Conservation (phyloP, 2,797 vertebrate genomes). For the Amazona ochrocephala region DNA sequence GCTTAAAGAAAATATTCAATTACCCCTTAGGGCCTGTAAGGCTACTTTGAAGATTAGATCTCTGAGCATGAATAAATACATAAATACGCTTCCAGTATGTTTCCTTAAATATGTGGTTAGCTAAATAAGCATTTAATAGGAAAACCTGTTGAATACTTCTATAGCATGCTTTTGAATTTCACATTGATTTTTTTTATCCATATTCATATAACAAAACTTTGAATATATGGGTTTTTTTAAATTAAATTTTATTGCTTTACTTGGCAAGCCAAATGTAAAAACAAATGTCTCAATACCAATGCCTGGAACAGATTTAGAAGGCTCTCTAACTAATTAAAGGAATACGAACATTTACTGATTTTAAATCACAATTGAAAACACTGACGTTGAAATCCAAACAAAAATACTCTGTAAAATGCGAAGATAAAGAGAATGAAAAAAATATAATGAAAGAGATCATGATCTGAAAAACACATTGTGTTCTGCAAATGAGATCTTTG, state of each 20-base stretch:
- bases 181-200: background rate
- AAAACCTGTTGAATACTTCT: background rate
- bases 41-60: slow-evolving; percentile 54
- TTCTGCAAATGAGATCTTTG: background rate
- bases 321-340: slow-evolving; percentile 31
- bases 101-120: background rate
- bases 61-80: slow-evolving; percentile 17
- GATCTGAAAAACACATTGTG: background rate
- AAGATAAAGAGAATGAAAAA: background rate
- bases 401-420: background rate
- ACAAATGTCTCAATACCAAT: slow-evolving; percentile 7
- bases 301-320: slow-evolving; percentile 37
- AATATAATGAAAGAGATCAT: background rate
- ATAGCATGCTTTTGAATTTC: background rate
- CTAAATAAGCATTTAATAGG: background rate
- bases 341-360: slow-evolving; percentile 16
- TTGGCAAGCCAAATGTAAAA: slow-evolving; percentile 29
- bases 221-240: background rate
- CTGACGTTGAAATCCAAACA: slow-evolving; percentile 3
- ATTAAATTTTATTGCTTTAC: slow-evolving; percentile 27
- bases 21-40: background rate
- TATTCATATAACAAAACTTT: background rate
- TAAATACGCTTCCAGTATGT: background rate
- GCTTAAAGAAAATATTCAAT: slow-evolving; percentile 24
- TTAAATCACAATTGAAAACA: slow-evolving; percentile 42